Evolutionary conservation across 2,797 vertebrate genomes (phyloP).

Genomic region (Notolepis coatsorum): DNA sequence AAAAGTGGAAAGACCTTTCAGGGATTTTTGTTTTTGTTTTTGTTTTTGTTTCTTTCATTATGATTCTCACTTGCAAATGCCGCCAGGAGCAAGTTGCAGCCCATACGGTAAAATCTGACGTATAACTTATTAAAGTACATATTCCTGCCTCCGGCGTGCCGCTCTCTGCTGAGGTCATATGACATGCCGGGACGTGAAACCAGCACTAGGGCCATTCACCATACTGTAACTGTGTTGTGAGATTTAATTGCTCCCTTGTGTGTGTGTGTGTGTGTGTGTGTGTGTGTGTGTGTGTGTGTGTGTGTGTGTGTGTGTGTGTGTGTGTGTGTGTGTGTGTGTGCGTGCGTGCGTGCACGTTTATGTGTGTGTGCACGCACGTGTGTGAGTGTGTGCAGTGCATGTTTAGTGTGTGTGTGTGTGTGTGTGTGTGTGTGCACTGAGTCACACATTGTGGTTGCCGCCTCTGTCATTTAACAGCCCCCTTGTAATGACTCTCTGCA

Average conservation of each 20-base stretch:
- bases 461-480: constrained; percentile 70
- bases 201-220: constrained; percentile 33
- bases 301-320: background rate
- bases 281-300: constrained; percentile 24
- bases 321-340: background rate
- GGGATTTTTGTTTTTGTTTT: no score
- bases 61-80: constrained; percentile 19
- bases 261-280: background rate
- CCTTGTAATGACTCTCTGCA: constrained; percentile 70
- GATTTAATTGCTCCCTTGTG: constrained; percentile 54
- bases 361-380: background rate
- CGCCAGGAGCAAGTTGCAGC: constrained; percentile 43
- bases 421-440: constrained; percentile 53
- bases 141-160: constrained; percentile 52
- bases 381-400: no score
- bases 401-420: no score
- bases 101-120: constrained; percentile 43
- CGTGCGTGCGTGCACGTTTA: background rate
- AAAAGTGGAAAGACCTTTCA: constrained; percentile 29
- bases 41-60: no score
- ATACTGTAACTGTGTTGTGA: constrained; percentile 28
- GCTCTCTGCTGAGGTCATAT: constrained; percentile 57
- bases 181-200: constrained; percentile 71
- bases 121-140: constrained; percentile 56
- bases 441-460: constrained; percentile 74